These are phyloP conservation scores for Pelusios castaneus DNA, from an alignment of 2,113 vertebrate genomes.

Conservation along the genomic window DNA sequence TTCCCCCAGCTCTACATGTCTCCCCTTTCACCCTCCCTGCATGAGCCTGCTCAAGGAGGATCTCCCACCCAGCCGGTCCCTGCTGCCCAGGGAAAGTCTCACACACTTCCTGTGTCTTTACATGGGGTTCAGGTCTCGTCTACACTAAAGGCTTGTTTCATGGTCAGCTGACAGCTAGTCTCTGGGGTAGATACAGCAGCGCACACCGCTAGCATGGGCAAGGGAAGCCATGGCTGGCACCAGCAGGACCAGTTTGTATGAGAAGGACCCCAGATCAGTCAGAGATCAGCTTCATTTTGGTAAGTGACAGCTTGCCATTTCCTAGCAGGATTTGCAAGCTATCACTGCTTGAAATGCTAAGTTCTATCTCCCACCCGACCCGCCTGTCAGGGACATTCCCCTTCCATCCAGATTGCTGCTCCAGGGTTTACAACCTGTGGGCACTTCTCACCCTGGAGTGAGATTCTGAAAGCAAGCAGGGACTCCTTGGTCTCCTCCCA, in stretches of 20 bases:
- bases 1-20: neutral
- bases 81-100: neutral
- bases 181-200: neutral
- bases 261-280: neutral
- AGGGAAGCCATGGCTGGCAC: neutral
- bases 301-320: neutral
- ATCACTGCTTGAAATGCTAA: neutral
- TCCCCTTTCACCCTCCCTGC: neutral
- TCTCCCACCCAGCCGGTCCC: neutral
- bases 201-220: neutral
- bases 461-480: neutral
- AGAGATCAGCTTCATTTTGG: neutral
- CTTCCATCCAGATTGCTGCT: neutral
- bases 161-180: neutral
- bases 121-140: rapidly evolving
- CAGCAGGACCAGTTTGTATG: neutral
- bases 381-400: rapidly evolving
- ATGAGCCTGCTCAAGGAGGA: neutral
- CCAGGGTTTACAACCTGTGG: neutral
- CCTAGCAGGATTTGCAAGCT: neutral
- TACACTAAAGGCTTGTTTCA: neutral
- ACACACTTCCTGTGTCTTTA: neutral
- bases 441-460: neutral
- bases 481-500: neutral
- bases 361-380: neutral